Evolutionary conservation across 1,140 invertebrate genomes (phyloP).

Genomic region (Bombus fervidus): DNA sequence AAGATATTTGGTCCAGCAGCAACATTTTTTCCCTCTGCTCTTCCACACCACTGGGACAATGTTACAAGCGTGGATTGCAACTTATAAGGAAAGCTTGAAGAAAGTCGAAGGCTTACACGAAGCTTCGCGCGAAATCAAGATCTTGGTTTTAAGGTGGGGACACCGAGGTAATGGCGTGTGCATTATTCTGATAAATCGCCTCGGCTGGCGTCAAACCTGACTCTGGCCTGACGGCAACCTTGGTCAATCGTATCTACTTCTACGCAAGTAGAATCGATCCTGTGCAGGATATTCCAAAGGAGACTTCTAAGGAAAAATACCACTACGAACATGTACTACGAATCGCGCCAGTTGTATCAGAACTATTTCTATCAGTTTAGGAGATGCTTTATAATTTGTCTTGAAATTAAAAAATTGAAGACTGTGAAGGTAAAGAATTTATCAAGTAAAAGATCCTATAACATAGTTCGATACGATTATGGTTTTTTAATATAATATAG

Average conservation of each 20-base stretch:
- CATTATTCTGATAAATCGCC: conserved; percentile 74
- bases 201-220: conserved; percentile 70
- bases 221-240: conserved; percentile 67
- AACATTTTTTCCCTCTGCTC: neutral
- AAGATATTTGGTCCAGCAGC: neutral
- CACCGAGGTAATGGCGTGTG: conserved; percentile 71
- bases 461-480: no score
- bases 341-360: neutral
- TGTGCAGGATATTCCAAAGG: neutral
- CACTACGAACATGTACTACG: no score
- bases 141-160: conserved; percentile 68
- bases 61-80: conserved; percentile 58
- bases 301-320: no score
- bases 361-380: neutral
- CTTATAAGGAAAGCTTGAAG: conserved; percentile 58
- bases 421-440: no score
- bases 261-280: conserved; percentile 57
- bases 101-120: conserved; percentile 65
- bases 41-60: conserved; percentile 41
- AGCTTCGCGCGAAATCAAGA: conserved; percentile 67
- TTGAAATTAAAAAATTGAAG: no score
- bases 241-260: conserved; percentile 66
- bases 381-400: neutral
- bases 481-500: no score
- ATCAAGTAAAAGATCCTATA: no score